These are phyloP conservation scores for Globia sparganii DNA, from an alignment of 2,888 invertebrate species.

Conservation along the genomic window DNA sequence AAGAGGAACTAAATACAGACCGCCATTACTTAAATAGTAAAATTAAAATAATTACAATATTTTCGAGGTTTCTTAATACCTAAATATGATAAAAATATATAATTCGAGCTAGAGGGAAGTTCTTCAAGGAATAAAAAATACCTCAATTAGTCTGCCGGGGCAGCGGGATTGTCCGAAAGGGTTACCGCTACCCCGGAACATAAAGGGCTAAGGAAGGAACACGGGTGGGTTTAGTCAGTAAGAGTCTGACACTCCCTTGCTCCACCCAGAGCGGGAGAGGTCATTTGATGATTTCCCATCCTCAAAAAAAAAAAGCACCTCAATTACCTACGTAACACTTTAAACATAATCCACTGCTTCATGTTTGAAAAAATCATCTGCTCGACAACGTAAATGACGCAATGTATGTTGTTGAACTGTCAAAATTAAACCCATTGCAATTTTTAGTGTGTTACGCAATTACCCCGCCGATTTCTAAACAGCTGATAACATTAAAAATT, in stretches of 20 bases:
- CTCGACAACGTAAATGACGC: neutral
- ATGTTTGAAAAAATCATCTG: neutral
- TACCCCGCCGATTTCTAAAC: neutral
- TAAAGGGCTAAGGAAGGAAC: no score
- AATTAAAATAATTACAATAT: constrained; percentile 30
- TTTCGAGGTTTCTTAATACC: neutral
- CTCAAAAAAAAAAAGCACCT: neutral
- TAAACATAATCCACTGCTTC: neutral
- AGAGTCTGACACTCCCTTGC: no score
- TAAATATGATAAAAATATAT: neutral
- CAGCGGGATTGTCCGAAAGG: no score
- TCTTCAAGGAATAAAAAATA: neutral
- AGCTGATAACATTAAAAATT: neutral
- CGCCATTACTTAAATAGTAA: neutral
- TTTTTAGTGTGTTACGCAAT: neutral
- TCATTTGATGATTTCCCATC: no score
- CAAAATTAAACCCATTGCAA: neutral
- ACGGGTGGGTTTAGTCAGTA: no score
- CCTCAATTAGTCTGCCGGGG: no score
- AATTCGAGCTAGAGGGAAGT: neutral
- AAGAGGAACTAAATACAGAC: constrained; percentile 41
- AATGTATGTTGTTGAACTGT: neutral
- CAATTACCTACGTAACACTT: neutral
- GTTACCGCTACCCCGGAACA: no score
- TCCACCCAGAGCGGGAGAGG: no score